Conservation (phyloP, 2,113 vertebrate species). For the Thinocorus orbignyianus region DNA sequence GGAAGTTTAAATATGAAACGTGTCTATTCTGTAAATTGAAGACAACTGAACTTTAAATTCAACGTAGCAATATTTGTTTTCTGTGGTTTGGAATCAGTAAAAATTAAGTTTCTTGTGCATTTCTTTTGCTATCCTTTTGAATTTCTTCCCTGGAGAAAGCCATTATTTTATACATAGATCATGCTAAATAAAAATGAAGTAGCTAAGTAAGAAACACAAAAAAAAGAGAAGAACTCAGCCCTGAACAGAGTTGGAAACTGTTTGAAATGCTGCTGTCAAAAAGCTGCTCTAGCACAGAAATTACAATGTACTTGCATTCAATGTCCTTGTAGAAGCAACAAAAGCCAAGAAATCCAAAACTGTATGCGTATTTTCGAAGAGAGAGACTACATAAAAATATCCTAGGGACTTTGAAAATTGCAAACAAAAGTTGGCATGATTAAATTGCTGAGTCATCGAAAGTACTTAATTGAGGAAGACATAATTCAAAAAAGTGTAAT, state of each 20-base stretch:
- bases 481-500: background rate
- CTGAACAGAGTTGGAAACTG: background rate
- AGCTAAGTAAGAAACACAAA: background rate
- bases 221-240: background rate
- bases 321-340: background rate
- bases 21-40: background rate
- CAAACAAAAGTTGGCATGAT: background rate
- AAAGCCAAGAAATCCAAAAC: background rate
- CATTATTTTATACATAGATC: background rate
- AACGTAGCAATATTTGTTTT: background rate
- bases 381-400: background rate
- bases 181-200: background rate
- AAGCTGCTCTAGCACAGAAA: background rate
- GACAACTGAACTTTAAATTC: background rate
- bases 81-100: background rate
- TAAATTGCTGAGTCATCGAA: conserved; percentile 8
- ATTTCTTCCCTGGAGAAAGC: background rate
- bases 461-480: background rate
- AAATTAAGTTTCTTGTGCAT: background rate
- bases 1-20: background rate
- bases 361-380: background rate
- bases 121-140: background rate
- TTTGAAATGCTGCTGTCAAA: background rate
- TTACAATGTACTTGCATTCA: background rate
- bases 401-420: background rate